These are phyloP conservation scores for Rhodophaea formosa DNA, from an alignment of 2,888 invertebrate species.

Conservation along the genomic window DNA sequence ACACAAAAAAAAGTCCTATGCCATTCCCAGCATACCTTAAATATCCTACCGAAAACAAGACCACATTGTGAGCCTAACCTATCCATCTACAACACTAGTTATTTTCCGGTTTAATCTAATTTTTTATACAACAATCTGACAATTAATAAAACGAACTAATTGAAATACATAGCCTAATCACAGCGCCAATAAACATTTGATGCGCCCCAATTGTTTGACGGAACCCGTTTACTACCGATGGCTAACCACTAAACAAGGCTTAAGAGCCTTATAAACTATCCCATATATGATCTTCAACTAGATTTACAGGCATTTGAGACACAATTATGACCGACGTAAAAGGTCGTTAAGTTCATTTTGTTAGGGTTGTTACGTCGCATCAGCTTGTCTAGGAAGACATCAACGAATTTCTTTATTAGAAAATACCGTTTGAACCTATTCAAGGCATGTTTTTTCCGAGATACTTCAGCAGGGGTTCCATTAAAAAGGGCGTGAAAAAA, in stretches of 20 bases:
- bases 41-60: too few species aligned
- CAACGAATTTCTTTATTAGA: too few species aligned
- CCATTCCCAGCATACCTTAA: too few species aligned
- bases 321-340: conserved; percentile 36
- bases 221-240: not conserved
- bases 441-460: too few species aligned
- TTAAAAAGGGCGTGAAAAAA: too few species aligned
- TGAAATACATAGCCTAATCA: not conserved
- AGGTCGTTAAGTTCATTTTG: conserved; percentile 33
- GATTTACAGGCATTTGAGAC: conserved; percentile 39
- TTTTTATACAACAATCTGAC: not conserved
- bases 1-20: too few species aligned
- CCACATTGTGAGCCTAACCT: too few species aligned
- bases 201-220: not conserved
- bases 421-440: too few species aligned
- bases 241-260: not conserved
- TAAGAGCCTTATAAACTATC: conserved; percentile 33
- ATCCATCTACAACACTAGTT: too few species aligned
- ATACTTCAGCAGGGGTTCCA: too few species aligned
- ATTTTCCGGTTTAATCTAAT: too few species aligned
- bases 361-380: not conserved
- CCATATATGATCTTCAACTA: conserved; percentile 35
- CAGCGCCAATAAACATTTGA: not conserved
- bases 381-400: too few species aligned
- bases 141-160: not conserved